Percentiles rank a stretch among this genome's conserved stretches.
Evolutionary conservation across 2,113 vertebrate species (phyloP).

Genomic region (Platycercus adscitus): DNA sequence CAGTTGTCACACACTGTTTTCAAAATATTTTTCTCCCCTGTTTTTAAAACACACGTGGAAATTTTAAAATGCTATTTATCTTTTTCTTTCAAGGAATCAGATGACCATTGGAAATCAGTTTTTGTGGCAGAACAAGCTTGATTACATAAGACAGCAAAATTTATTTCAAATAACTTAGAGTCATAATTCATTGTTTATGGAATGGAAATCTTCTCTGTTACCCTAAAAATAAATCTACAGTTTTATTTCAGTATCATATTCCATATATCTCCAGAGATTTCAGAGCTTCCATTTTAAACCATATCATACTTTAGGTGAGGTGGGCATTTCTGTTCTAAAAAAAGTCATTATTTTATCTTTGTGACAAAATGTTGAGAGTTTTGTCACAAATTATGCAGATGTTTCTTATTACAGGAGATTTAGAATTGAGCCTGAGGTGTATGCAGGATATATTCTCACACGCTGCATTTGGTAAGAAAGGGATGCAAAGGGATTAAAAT

Average conservation of each 20-base stretch:
- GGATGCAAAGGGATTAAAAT: neutral
- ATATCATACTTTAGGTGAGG: neutral
- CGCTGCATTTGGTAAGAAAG: neutral
- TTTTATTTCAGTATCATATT: neutral
- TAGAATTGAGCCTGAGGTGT: neutral
- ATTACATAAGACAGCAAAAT: neutral
- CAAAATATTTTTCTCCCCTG: neutral
- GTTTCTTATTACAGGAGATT: neutral
- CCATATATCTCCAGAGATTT: neutral
- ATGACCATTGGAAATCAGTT: neutral
- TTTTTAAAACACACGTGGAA: neutral
- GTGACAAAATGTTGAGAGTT: neutral
- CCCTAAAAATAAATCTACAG: neutral
- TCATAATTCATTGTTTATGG: neutral
- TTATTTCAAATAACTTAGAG: neutral
- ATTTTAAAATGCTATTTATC: neutral
- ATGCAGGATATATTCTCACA: neutral
- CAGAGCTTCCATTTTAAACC: neutral
- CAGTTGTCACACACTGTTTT: neutral
- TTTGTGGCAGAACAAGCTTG: neutral
- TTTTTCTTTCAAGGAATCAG: neutral
- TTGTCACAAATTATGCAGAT: neutral
- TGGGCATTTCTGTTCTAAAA: neutral
- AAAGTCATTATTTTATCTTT: neutral
- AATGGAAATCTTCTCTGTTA: neutral